A percentile compares a stretch with the other conserved stretches of the same genome.
These are phyloP conservation scores for Stratiomys singularior DNA, from an alignment of 2,888 invertebrate species.

Conservation along the genomic window DNA sequence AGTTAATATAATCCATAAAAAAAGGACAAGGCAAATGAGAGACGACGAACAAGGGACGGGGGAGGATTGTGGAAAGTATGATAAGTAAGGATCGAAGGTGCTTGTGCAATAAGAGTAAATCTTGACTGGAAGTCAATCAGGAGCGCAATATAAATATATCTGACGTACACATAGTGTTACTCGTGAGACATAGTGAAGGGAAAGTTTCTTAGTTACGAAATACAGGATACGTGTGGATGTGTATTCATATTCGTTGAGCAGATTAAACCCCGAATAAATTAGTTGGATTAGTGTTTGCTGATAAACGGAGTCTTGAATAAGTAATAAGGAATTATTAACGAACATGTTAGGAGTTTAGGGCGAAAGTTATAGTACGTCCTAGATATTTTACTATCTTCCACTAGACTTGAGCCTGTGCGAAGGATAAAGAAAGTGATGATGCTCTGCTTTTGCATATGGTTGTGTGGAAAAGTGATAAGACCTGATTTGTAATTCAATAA, in stretches of 20 bases:
- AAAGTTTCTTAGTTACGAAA: not conserved
- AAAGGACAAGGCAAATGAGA: not conserved
- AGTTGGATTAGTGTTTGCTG: constrained; percentile 32
- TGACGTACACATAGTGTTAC: not conserved
- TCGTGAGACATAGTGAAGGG: not conserved
- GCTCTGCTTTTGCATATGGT: not conserved
- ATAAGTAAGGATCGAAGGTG: not conserved
- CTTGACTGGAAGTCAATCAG: constrained; percentile 17
- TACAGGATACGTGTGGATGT: not conserved
- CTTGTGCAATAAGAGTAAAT: not conserved
- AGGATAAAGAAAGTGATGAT: not conserved
- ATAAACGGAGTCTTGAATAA: constrained; percentile 41
- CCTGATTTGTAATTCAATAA: constrained; percentile 27
- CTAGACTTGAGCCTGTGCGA: not conserved
- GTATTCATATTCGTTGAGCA: constrained; percentile 19
- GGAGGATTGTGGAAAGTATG: not conserved
- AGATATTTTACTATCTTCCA: not conserved
- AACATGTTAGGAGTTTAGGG: not conserved
- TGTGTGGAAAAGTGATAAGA: constrained; percentile 2
- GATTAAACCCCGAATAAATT: constrained; percentile 37
- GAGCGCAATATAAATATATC: not conserved
- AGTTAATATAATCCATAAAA: constrained; percentile 19
- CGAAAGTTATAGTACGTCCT: not conserved
- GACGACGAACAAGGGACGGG: too few species aligned
- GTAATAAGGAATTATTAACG: constrained; percentile 40